Conservation (phyloP, 2,113 vertebrate species). For the Sturnus vulgaris region DNA sequence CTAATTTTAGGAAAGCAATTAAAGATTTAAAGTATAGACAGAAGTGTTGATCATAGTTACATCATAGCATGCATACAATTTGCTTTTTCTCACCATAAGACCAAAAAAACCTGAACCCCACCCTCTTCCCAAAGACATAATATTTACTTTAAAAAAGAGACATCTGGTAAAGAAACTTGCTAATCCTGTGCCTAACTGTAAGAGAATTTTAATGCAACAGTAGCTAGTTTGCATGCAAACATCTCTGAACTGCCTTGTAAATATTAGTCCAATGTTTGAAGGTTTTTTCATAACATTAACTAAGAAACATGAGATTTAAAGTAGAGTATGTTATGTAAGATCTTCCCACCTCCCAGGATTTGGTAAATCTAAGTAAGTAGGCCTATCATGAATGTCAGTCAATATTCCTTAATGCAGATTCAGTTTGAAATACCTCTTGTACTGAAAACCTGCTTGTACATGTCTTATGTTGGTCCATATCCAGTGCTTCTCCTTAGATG, state of each 20-base stretch:
- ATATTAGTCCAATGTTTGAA: background rate
- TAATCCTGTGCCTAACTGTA: background rate
- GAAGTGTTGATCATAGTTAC: background rate
- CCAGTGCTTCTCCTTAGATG: background rate
- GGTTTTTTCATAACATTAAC: background rate
- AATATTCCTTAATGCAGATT: background rate
- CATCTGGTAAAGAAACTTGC: background rate
- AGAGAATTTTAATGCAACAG: background rate
- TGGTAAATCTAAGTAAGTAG: background rate
- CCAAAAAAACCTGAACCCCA: accelerated
- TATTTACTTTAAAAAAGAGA: background rate
- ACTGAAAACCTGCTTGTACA: background rate
- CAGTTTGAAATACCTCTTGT: background rate
- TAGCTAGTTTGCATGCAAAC: background rate
- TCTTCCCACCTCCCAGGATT: background rate
- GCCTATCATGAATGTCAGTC: background rate
- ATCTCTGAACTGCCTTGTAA: background rate
- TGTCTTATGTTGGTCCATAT: background rate
- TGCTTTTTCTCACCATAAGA: background rate
- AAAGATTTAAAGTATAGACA: background rate
- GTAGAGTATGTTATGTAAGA: background rate
- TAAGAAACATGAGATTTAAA: background rate
- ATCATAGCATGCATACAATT: background rate
- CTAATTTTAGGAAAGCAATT: background rate
- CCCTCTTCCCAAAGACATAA: accelerated